phyloP scores from a whole-genome alignment of 2,113 vertebrate species.

The Noctilio leporinus region DNA sequence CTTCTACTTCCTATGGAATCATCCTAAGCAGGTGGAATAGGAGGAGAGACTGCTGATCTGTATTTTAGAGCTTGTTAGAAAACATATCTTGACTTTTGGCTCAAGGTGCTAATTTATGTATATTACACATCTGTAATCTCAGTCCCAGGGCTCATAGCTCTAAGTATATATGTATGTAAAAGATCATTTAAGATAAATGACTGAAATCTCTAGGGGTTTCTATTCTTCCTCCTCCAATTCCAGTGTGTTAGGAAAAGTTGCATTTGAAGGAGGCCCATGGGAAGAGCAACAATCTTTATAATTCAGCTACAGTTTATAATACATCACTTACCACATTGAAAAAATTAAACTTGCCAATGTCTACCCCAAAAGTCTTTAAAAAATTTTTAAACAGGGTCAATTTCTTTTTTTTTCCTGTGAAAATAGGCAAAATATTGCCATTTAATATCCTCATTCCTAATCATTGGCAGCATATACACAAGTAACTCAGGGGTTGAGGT shows the following conservation, averaged over 20 bases:
- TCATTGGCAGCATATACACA: not conserved
- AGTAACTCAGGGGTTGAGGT: not conserved
- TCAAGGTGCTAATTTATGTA: not conserved
- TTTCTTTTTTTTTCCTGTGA: slow-evolving; percentile 40
- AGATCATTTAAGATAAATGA: not conserved
- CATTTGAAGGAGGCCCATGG: not conserved
- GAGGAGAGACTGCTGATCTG: not conserved
- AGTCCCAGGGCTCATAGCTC: not conserved
- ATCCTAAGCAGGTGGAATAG: not conserved
- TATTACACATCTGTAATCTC: not conserved
- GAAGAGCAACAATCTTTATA: not conserved
- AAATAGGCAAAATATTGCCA: not conserved
- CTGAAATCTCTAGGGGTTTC: not conserved
- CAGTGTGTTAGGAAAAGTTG: not conserved
- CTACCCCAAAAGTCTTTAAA: not conserved
- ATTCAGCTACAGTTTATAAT: not conserved
- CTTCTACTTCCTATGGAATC: not conserved
- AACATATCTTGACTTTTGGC: not conserved
- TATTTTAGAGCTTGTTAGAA: not conserved
- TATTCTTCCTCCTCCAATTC: not conserved
- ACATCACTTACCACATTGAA: not conserved
- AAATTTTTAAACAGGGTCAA: slow-evolving; percentile 8
- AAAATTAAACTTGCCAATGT: not conserved
- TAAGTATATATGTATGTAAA: not conserved
- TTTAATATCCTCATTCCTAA: not conserved